A percentile compares a stretch with the other conserved stretches of the same genome.
Evolutionary conservation across 2,113 vertebrate species (phyloP).

Genomic region (Anseranas semipalmata): DNA sequence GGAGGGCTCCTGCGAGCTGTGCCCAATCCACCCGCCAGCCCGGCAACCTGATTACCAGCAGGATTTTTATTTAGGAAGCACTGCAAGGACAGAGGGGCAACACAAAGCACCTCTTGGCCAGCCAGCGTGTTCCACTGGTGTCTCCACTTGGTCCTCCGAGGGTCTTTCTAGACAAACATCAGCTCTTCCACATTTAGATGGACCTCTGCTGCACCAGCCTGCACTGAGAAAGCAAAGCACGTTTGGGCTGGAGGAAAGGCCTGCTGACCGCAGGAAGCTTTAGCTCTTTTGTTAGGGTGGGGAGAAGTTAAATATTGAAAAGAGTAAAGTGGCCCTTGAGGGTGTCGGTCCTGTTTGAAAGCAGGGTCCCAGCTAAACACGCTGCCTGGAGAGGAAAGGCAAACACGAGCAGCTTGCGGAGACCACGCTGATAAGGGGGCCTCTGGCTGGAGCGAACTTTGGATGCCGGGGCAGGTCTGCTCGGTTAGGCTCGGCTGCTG

Average conservation of each 20-base stretch:
- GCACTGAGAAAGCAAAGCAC: constrained; percentile 39
- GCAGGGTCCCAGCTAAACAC: neutral
- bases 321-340: neutral
- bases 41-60: neutral
- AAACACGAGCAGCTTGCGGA: neutral
- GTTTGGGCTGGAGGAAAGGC: neutral
- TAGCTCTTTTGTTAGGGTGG: neutral
- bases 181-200: neutral
- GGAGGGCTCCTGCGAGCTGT: too few relatives aligned
- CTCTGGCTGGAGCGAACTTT: neutral
- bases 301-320: neutral
- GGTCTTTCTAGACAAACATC: neutral
- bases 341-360: neutral
- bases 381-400: neutral
- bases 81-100: too few relatives aligned
- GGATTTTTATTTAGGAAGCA: neutral
- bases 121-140: too few relatives aligned
- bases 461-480: neutral
- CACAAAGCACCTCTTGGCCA: neutral
- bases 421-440: neutral
- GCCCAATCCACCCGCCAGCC: neutral
- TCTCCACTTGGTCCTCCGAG: neutral
- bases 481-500: neutral
- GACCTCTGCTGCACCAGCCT: constrained; percentile 73
- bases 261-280: neutral